These are phyloP conservation scores for Platynereis dumerilii DNA, from an alignment of 2,888 invertebrate genomes.

Conservation along the genomic window DNA sequence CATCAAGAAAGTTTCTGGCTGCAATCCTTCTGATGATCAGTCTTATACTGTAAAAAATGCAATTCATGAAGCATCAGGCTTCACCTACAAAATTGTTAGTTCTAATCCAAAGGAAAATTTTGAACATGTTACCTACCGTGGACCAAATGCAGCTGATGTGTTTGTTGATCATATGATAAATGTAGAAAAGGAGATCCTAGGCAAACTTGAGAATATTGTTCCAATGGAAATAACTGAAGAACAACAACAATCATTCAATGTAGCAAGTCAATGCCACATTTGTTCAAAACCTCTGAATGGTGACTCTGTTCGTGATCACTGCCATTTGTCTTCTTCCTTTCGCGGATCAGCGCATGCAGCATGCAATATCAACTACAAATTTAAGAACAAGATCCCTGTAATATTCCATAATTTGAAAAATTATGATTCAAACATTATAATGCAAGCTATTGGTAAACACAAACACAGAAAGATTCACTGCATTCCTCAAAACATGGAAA, in stretches of 20 bases:
- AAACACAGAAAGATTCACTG: conserved; percentile 20
- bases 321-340: no score
- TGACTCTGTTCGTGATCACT: no score
- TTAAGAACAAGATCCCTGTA: no score
- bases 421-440: background rate
- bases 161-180: background rate
- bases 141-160: background rate
- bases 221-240: conserved; percentile 1
- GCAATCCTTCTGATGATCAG: no score
- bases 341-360: no score
- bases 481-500: conserved; percentile 40
- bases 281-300: no score
- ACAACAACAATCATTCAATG: background rate
- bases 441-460: background rate
- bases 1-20: no score
- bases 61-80: background rate
- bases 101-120: background rate
- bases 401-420: background rate
- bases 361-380: no score
- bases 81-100: background rate
- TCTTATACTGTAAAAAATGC: background rate
- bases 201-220: background rate
- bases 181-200: background rate
- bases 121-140: background rate
- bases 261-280: no score